Evolutionary conservation across 2,113 vertebrate species (phyloP).

Genomic region (cattle (Bos taurus)): DNA sequence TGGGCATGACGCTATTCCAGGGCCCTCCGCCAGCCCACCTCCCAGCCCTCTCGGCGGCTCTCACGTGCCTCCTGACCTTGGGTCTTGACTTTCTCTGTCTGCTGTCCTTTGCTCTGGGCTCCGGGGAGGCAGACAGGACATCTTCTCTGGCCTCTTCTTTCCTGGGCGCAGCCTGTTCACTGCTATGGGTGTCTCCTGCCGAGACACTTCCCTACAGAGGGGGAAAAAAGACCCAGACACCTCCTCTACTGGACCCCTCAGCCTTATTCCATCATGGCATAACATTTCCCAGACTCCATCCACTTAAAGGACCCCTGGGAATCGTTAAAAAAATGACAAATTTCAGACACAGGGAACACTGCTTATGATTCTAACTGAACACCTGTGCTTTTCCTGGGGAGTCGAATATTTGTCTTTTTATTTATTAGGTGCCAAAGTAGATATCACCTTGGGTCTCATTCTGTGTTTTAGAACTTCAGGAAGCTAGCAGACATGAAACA

Average conservation of each 20-base stretch:
- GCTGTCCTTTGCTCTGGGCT: slow-evolving; percentile 77
- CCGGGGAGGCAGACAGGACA: slow-evolving; percentile 69
- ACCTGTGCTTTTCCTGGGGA: not conserved
- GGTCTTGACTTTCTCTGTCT: slow-evolving; percentile 85
- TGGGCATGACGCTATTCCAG: not conserved
- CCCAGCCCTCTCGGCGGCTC: not conserved
- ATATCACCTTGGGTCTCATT: not conserved
- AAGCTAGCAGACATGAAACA: not conserved
- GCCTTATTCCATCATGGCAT: not conserved
- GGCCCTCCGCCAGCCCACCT: not conserved
- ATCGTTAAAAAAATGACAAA: not conserved
- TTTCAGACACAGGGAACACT: not conserved
- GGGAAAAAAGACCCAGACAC: not conserved
- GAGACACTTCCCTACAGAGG: slow-evolving; percentile 89
- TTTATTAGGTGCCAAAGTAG: not conserved
- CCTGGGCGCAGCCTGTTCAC: slow-evolving; percentile 81
- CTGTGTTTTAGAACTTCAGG: not conserved
- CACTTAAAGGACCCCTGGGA: not conserved
- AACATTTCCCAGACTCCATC: not conserved
- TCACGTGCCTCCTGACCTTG: slow-evolving; percentile 81
- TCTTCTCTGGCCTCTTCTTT: slow-evolving; percentile 75
- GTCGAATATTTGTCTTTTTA: not conserved
- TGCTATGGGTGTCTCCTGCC: slow-evolving; percentile 91
- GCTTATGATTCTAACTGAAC: not conserved
- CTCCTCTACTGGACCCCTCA: not conserved